These are phyloP conservation scores for Chouioia cunea DNA, from an alignment of 2,888 invertebrate species.

Conservation along the genomic window DNA sequence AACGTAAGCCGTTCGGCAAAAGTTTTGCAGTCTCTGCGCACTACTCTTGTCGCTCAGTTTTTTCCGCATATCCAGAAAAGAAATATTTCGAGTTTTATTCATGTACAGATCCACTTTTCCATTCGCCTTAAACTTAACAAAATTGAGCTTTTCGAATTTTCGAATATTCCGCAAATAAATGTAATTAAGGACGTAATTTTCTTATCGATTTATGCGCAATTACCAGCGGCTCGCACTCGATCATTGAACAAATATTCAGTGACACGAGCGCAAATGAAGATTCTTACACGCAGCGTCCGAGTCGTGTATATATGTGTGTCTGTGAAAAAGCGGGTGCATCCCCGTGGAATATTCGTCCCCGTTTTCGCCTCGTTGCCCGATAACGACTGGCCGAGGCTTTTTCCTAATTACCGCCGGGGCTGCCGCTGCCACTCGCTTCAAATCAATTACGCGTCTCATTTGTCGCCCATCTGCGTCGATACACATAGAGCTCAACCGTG, in stretches of 20 bases:
- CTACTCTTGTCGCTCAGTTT: neutral
- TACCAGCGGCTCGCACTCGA: too few species aligned
- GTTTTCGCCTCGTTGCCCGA: conserved; percentile 33
- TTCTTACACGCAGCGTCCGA: neutral
- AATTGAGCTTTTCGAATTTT: too few species aligned
- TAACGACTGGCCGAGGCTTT: conserved; percentile 33
- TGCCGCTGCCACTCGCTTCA: conserved; percentile 21
- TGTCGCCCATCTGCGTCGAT: conserved; percentile 6
- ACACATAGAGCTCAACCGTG: neutral
- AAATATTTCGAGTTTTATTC: too few species aligned
- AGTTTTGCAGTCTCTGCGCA: neutral
- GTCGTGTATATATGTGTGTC: too few species aligned
- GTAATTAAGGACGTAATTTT: too few species aligned
- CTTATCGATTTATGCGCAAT: too few species aligned
- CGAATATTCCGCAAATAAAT: too few species aligned
- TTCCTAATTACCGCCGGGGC: conserved; percentile 36
- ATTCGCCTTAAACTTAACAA: too few species aligned
- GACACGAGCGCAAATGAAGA: neutral
- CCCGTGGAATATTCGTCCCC: conserved; percentile 26
- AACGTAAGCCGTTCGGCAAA: neutral
- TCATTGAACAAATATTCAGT: too few species aligned
- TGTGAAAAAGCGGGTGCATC: neutral
- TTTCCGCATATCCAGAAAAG: too few species aligned
- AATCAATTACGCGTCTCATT: conserved; percentile 46
- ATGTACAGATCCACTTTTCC: too few species aligned